Evolutionary conservation across 1,140 invertebrate species (phyloP), one percentile per base, ranked within the genome.

Genomic region (Forficula auricularia): DNA sequence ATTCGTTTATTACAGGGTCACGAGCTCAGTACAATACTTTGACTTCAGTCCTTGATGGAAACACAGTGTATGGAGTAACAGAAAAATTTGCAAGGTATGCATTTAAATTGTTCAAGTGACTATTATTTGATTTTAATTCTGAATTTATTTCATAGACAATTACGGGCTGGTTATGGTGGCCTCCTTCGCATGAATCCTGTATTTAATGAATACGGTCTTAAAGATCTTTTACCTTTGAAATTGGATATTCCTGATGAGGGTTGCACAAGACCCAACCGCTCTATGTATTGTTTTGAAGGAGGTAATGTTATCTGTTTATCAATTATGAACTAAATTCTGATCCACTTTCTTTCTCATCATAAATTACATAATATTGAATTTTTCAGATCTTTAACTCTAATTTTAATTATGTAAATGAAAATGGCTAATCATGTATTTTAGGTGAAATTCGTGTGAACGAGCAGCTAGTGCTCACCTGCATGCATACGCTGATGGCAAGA

Each of bases 391-490:
- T n/a, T n/a, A n/a, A n/a, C n/a, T n/a, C n/a, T n/a, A n/a, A n/a
- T n/a, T n/a, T n/a, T n/a, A n/a, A n/a, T n/a, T n/a, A n/a, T n/a
- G n/a, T n/a, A n/a, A n/a, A n/a, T n/a, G n/a, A n/a, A n/a, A n/a
- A n/a, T n/a, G n/a, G n/a, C n/a, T n/a, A n/a, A n/a, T n/a, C n/a
- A n/a, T n/a, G n/a, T n/a, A n/a, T n/a, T n/a, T n/a, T 53, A 79
- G 82, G 89, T 54, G 90, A 95, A 65, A 87, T 90, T 56, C 71
- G 90, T 54, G 89, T 94, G 3, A 92, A 91, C 57, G 88, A 95
- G 57, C 89, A 94, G 54, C 59, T 92, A 43, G 82, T 90, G 1
- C 62, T 94, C 14, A 80, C 85, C 1, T 86, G 84, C 47, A 85
- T 90, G 77, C 87, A 91, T 59, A 90, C 86, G 0, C 56, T 94